Evolutionary conservation across 2,888 invertebrate species (phyloP), one percentile per base, ranked within the genome.

Genomic region (Nomada ruficornis): DNA sequence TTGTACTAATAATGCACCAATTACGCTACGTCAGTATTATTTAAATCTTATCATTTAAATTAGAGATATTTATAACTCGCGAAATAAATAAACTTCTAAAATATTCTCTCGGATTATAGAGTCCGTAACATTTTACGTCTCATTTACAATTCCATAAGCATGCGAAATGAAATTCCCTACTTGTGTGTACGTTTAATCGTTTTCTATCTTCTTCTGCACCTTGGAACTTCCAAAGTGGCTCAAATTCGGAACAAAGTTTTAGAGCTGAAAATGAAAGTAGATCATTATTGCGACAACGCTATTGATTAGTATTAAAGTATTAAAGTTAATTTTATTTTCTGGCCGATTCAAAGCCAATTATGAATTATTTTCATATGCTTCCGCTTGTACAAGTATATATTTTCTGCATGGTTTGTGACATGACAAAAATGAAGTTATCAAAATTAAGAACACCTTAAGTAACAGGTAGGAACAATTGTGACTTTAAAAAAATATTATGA

Each of bases 1-100:
- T 62, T 62, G 29, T 47, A 36, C 47, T 54, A 13, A 18, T 76
- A 44, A 29, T 44, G 23, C 23, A 26, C 11, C 42, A 60, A 67
- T 77, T 76, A 77, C 10, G 50, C 15, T 64, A 71, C 36, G 36
- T 54, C 23, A 29, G 59, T 47, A 54, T 60, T 54, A 75, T 59
- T 59, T 44, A 36, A 73, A 65, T 65, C 11, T n/a, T 44, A 59
- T 52, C 26, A 29, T 73, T 73, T 65, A 29, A 50, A 52, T 77
- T 20, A 18, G 29, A 20, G 54, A 54, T 42, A 67, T 67, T 67
- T 54, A 67, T 20, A 29, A 26, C 36, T 36, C 13, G 15, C 20
- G 29, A 54, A 36, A 26, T 64, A 64, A 47, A 54, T 67, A 36
- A 67, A 54, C 7, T 52, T 54, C 10, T 20, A 67, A 67, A 54